phyloP scores from a whole-genome alignment of 2,797 vertebrate species.

The Remorina albescens region DNA sequence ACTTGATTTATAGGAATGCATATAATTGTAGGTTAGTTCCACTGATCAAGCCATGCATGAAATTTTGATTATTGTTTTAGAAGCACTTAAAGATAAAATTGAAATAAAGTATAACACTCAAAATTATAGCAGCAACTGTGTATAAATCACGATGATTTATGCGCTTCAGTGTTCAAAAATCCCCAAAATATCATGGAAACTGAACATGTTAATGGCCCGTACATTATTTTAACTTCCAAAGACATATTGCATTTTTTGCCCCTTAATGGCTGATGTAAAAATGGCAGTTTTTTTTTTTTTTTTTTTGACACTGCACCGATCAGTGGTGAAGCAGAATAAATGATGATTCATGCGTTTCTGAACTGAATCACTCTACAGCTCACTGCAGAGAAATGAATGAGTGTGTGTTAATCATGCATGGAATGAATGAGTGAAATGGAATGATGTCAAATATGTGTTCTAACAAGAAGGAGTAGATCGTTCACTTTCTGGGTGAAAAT shows the following conservation, averaged over 20 bases:
- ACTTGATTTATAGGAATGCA: neutral
- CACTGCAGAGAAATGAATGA: conserved; percentile 5
- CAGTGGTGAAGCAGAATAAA: conserved; percentile 8
- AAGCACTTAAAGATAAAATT: neutral
- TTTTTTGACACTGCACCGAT: conserved; percentile 30
- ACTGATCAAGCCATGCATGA: neutral
- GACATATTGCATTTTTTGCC: neutral
- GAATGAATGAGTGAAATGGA: conserved; percentile 4
- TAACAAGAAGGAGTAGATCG: neutral
- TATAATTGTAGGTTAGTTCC: too few relatives aligned
- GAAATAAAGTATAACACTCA: neutral
- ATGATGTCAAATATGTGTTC: neutral
- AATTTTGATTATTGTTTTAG: neutral
- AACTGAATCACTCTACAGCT: conserved; percentile 12
- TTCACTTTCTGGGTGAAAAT: neutral
- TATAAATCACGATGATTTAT: neutral
- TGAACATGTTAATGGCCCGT: neutral
- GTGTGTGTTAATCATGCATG: conserved; percentile 15
- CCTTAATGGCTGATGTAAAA: too few relatives aligned
- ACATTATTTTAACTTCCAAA: neutral
- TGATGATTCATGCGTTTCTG: conserved; percentile 28
- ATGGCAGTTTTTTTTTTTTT: conserved; percentile 24
- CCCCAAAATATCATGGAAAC: neutral
- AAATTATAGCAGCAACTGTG: neutral
- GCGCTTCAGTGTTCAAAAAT: neutral